Percentiles rank a stretch among this genome's conserved stretches.
Evolutionary conservation across 1,140 invertebrate genomes (phyloP).

Genomic region (Globodera rostochiensis): DNA sequence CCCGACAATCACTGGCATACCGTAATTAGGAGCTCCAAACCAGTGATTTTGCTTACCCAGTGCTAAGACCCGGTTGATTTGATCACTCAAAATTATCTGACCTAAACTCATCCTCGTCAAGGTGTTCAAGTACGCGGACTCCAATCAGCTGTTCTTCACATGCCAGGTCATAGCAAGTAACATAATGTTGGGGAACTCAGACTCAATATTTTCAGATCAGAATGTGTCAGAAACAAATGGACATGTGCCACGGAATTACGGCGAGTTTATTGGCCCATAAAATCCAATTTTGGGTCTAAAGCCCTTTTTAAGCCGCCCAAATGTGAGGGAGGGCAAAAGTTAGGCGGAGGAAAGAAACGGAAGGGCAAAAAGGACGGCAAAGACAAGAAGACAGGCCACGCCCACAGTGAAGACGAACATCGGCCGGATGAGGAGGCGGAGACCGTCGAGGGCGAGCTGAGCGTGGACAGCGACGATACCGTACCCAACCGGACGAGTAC

Average conservation of each 20-base stretch:
- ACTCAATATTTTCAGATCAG: constrained; percentile 35
- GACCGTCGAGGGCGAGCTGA: not conserved
- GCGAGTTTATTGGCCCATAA: constrained; percentile 41
- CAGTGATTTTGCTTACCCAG: too few species aligned
- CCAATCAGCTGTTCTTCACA: constrained; percentile 65
- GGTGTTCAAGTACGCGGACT: constrained; percentile 63
- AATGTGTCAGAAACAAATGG: constrained; percentile 64
- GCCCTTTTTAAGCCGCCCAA: constrained; percentile 2
- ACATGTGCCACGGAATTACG: constrained; percentile 62
- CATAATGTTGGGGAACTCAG: not conserved
- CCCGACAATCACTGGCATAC: too few species aligned
- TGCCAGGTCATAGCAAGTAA: constrained; percentile 45
- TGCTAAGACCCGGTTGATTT: not conserved
- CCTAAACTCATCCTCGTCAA: not conserved
- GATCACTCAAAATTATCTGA: not conserved
- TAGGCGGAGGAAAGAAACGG: not conserved
- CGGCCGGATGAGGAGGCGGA: not conserved
- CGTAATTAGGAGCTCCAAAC: too few species aligned
- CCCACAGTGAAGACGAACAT: not conserved
- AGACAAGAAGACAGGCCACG: not conserved
- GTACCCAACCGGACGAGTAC: too few species aligned
- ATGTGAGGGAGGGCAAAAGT: not conserved
- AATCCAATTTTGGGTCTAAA: not conserved
- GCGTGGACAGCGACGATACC: not conserved
- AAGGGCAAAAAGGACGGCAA: not conserved